Conservation (phyloP, 2,113 vertebrate genomes). For the Otocyon megalotis region DNA sequence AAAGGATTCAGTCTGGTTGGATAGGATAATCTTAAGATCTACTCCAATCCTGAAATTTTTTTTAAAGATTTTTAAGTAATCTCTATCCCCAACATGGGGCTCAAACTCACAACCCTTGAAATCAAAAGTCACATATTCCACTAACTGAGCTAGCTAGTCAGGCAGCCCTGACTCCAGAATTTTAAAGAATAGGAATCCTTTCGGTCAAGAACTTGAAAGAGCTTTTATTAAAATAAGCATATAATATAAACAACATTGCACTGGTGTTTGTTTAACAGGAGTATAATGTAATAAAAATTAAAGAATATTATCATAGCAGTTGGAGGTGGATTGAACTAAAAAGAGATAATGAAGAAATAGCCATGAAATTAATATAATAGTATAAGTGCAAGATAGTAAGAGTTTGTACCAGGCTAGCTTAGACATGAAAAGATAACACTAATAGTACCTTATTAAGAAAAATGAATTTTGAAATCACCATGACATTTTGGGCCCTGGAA, state of each 20-base stretch:
- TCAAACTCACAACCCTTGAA: not conserved
- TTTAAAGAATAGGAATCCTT: not conserved
- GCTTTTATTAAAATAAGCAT: not conserved
- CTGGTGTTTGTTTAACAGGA: not conserved
- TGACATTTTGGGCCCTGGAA: not conserved
- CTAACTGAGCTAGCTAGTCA: not conserved
- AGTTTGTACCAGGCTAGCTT: not conserved
- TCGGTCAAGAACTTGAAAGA: not conserved
- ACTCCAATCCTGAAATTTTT: not conserved
- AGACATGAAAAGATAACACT: not conserved
- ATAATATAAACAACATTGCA: not conserved
- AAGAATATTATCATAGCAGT: conserved; percentile 9
- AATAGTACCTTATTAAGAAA: not conserved
- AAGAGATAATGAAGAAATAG: not conserved
- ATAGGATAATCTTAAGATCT: not conserved
- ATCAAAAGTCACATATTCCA: not conserved
- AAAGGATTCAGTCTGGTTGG: not conserved
- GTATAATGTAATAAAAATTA: not conserved
- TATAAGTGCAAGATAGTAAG: not conserved
- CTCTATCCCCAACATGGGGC: not conserved
- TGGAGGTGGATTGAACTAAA: conserved; percentile 14
- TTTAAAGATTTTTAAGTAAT: not conserved
- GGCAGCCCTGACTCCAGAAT: not conserved
- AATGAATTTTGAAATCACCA: not conserved
- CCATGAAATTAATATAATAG: not conserved